Evolutionary conservation across 2,113 vertebrate genomes (phyloP), one percentile per base, ranked within the genome.

Genomic region (Ia io): DNA sequence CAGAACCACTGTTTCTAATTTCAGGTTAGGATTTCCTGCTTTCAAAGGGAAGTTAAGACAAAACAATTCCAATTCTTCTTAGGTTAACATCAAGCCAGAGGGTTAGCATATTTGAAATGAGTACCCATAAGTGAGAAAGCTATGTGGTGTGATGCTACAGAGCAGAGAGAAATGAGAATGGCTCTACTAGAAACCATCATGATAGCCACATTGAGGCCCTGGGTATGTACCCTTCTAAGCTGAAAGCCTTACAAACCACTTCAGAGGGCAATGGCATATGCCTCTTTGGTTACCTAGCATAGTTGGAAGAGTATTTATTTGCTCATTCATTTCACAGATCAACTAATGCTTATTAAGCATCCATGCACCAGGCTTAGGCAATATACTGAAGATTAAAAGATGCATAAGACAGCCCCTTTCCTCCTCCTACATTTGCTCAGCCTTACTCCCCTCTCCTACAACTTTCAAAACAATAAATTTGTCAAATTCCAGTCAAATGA

Each of bases 1-100:
- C 32, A 88, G 37, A 77, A 65, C 40, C 20, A 65, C 44, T 22
- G 40, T 82, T 61, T 94, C 69, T 84, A 56, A 76, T 69, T 32
- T 20, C 18, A 56, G 23, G 10, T 92, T 82, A 88, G 77, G 28
- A 69, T n/a, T 1, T 49, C n/a, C 53, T 65, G 23, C 35, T 97
- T 93, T 94, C 67, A 89, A 67, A 93, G 17, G 42, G 18, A 93
- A 91, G 53, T 17, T 82, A 40, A 88, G 35, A 32, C 18, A 78
- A 88, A 93, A 73, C 18, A 91, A 44, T 40, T 80, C 25, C 22
- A 13, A 12, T 73, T 82, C 32, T 77, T 23, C 9, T 49, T 84
- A n/a, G 65, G 13, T 13, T 86, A 69, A 69, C 47, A 37, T 56
- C 9, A 71, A 91, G 7, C 13, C 28, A 71, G 17, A 0, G 32